Evolutionary conservation across 2,888 invertebrate species (phyloP).

Genomic region (Atherix ibis): DNA sequence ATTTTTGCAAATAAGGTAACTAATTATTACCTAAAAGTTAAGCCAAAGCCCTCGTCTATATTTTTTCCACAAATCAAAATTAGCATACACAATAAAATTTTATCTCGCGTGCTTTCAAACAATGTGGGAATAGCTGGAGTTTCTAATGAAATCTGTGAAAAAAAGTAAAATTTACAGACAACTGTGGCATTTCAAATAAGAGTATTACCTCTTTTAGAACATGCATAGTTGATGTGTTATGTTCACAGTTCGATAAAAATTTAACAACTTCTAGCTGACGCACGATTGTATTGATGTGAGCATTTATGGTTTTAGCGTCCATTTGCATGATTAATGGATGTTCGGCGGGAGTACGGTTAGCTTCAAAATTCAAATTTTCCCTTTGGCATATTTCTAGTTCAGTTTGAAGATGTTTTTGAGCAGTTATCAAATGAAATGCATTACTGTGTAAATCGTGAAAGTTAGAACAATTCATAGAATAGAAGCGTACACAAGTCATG

Average conservation of each 20-base stretch:
- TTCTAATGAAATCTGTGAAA: slow-evolving; percentile 10
- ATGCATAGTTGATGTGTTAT: slow-evolving; percentile 20
- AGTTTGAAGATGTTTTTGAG: slow-evolving; percentile 48
- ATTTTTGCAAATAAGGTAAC: too few species aligned
- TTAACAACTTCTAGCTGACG: slow-evolving; percentile 69
- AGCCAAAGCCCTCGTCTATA: slow-evolving; percentile 53
- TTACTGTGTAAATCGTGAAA: slow-evolving; percentile 40
- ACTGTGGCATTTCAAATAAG: too few species aligned
- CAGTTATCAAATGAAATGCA: slow-evolving; percentile 38
- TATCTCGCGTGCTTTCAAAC: slow-evolving; percentile 52
- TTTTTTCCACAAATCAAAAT: slow-evolving; percentile 49
- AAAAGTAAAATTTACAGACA: too few species aligned
- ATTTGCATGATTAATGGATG: slow-evolving; percentile 52
- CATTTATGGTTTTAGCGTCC: slow-evolving; percentile 54
- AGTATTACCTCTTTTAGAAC: slow-evolving; percentile 10
- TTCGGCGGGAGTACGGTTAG: slow-evolving; percentile 30
- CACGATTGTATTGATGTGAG: slow-evolving; percentile 60
- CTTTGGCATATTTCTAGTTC: slow-evolving; percentile 40
- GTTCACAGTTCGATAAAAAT: slow-evolving; percentile 50
- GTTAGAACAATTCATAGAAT: slow-evolving; percentile 41
- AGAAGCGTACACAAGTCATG: slow-evolving; percentile 64
- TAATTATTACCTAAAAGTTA: slow-evolving; percentile 50
- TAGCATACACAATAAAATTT: slow-evolving; percentile 51
- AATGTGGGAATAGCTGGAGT: slow-evolving; percentile 43
- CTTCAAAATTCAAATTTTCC: slow-evolving; percentile 30